Evolutionary conservation across 2,113 vertebrate species (phyloP).

Genomic region (Alligator sinensis): DNA sequence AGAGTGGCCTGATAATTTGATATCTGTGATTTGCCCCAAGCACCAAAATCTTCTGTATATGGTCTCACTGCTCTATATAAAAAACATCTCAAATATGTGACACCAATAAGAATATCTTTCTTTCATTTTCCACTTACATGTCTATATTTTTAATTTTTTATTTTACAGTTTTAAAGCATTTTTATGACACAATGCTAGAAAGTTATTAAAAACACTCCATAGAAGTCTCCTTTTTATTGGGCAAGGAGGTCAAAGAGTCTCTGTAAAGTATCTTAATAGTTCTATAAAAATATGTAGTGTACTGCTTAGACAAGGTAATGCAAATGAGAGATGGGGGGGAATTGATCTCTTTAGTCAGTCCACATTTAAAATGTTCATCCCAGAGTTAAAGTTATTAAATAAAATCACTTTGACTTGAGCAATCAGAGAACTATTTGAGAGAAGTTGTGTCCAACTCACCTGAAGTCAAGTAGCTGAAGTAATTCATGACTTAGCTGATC

Average conservation of each 20-base stretch:
- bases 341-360: background rate
- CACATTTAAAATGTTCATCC: background rate
- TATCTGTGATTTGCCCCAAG: background rate
- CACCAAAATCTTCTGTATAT: background rate
- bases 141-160: background rate
- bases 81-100: background rate
- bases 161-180: background rate
- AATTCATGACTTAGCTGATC: constrained; percentile 1
- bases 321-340: background rate
- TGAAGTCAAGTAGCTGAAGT: background rate
- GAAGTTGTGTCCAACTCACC: background rate
- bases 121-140: background rate
- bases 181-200: background rate
- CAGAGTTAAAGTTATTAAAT: background rate
- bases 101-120: background rate
- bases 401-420: constrained; percentile 22
- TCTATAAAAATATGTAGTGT: background rate
- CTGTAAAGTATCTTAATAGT: background rate
- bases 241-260: constrained; percentile 11
- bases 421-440: background rate
- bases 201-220: constrained; percentile 31
- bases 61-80: background rate
- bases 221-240: constrained; percentile 17
- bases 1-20: background rate
- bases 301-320: background rate